phyloP scores from a whole-genome alignment of 1,140 invertebrate genomes.

The Drosophila serrata region DNA sequence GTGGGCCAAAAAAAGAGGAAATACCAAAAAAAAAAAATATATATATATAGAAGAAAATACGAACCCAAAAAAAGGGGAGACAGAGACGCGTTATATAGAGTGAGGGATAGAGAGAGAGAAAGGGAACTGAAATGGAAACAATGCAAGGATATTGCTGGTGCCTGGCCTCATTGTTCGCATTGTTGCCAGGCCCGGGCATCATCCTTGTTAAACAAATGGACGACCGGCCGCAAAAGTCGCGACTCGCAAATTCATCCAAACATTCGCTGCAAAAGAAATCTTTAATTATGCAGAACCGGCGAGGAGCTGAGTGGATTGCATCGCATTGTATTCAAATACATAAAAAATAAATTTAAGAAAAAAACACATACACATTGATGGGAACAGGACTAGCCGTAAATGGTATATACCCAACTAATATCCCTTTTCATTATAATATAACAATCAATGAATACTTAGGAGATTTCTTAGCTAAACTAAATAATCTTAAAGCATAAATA shows the following conservation, averaged over 20 bases:
- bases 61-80: constrained; percentile 9
- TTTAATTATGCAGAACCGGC: constrained; percentile 42
- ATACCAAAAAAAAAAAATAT: constrained; percentile 2
- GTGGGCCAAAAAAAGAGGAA: constrained; percentile 29
- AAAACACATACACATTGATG: neutral
- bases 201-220: constrained; percentile 48
- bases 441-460: neutral
- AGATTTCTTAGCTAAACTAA: neutral
- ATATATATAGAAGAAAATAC: constrained; percentile 15
- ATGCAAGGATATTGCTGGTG: constrained; percentile 47
- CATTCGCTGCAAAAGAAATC: constrained; percentile 27
- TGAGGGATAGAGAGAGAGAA: neutral
- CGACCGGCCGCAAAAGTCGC: constrained; percentile 34
- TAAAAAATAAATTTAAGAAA: no score
- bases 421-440: neutral
- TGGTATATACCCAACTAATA: neutral
- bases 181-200: constrained; percentile 15
- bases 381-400: neutral
- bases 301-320: constrained; percentile 22
- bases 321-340: constrained; percentile 13
- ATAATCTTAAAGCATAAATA: neutral
- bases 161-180: constrained; percentile 16
- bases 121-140: constrained; percentile 42
- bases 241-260: constrained; percentile 26
- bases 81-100: constrained; percentile 12